Evolutionary conservation across 1,140 invertebrate genomes (phyloP), one percentile per base, ranked within the genome.

Genomic region (Bombus pyrosoma): DNA sequence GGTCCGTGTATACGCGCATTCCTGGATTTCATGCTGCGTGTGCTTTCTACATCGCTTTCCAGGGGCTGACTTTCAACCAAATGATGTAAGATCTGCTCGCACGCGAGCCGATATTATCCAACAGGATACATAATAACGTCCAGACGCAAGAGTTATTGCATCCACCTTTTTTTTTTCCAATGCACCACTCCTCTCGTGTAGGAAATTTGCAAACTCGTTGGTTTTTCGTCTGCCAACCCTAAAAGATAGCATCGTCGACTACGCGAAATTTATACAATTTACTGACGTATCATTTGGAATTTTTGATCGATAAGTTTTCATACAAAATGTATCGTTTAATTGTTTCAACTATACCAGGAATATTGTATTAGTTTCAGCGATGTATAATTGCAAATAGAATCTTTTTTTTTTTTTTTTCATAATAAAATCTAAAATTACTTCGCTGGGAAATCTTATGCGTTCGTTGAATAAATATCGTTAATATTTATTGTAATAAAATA

Each of bases 71-170:
- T 86, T 78, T 57, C 22, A 25, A 34, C 62, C 68, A 37, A 71
- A 66, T 77, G 78, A 90, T 66, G 57, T 57, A 89, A 64, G 53
- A 79, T 87, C 32, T 62, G 66, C 53, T 82, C 41, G 76, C 83
- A 90, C 82, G 88, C 88, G 66, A 90, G 28, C 41, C 64, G 77
- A 81, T 82, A 68, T 85, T 82, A 90, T 90, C 77, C 75, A 43
- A 37, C 76, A 68, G 79, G 79, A 79, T 88, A 66, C 83, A 76
- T 74, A 83, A 85, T 69, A 81, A 72, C 22, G 79, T 39, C 66
- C 39, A 8, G 47, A 69, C 53, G 43, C 37, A 79, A 68, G 53
- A 84, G 25, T 79, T 84, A 84, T 68, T 71, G 82, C 66, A 78
- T 78, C 64, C 43, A 43, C 39, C 1, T 68, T 73, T 43, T 37